A percentile compares a stretch with the other conserved stretches of the same genome.
phyloP scores from a whole-genome alignment of 2,113 vertebrate species.

The Neodontobutis hainanensis region DNA sequence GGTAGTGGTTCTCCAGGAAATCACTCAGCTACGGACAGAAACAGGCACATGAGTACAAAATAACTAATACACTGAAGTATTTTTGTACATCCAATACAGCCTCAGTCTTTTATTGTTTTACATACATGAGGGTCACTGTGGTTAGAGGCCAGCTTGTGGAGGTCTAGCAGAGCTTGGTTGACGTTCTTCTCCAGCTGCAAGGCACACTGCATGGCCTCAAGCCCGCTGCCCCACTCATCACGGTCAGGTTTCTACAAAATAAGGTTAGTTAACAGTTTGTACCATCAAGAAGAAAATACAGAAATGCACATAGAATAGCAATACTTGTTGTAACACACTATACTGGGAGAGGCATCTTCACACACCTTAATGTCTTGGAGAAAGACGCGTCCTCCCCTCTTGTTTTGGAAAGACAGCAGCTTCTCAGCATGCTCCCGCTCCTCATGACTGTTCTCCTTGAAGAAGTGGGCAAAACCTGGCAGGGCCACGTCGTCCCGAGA shows the following conservation, averaged over 20 bases:
- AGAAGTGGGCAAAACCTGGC: conserved; percentile 83
- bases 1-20: conserved; percentile 93
- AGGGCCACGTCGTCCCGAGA: conserved; percentile 86
- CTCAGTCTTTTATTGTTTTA: not conserved
- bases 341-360: not conserved
- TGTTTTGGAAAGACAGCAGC: conserved; percentile 85
- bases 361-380: conserved; percentile 84
- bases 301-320: too few species aligned
- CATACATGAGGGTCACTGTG: conserved; percentile 83
- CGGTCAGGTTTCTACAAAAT: conserved; percentile 62
- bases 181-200: conserved; percentile 85
- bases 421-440: conserved; percentile 83
- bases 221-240: conserved; percentile 82
- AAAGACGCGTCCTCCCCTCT: conserved; percentile 82
- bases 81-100: too few species aligned
- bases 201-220: conserved; percentile 82
- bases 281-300: too few species aligned
- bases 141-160: conserved; percentile 78
- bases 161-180: conserved; percentile 85
- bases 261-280: too few species aligned
- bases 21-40: conserved; percentile 76
- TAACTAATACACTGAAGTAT: too few species aligned
- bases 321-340: too few species aligned
- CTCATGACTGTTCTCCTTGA: conserved; percentile 82
- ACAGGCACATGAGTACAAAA: not conserved